Percentiles rank a stretch among this genome's conserved stretches.
Conservation (phyloP, 2,888 invertebrate genomes). For the Sisyra nigra region DNA sequence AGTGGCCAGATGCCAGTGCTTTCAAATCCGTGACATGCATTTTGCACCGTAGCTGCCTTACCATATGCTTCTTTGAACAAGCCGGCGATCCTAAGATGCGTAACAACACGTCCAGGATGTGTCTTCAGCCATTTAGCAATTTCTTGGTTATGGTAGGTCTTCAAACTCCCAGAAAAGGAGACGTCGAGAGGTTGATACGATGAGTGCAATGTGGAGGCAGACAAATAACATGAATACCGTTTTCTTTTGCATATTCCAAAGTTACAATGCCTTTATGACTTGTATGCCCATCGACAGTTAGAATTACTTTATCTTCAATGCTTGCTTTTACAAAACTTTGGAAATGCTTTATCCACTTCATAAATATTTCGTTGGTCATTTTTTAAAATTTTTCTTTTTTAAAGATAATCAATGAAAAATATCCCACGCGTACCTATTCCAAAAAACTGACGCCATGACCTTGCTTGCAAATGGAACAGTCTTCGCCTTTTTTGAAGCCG, state of each 20-base stretch:
- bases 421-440: constrained; percentile 13
- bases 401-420: constrained; percentile 5
- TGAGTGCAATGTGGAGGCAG: constrained; percentile 21
- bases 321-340: constrained; percentile 16
- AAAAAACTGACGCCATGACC: constrained; percentile 14
- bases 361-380: constrained; percentile 13
- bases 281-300: constrained; percentile 19
- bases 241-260: constrained; percentile 11
- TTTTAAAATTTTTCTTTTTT: constrained; percentile 12
- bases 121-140: constrained; percentile 13
- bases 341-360: constrained; percentile 17
- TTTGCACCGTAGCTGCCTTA: constrained; percentile 12
- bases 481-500: constrained; percentile 13
- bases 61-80: constrained; percentile 16
- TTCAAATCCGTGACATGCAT: constrained; percentile 13
- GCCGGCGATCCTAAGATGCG: constrained; percentile 14
- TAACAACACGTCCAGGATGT: constrained; percentile 16
- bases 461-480: constrained; percentile 11
- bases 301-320: constrained; percentile 16
- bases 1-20: constrained; percentile 13
- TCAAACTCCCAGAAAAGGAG: constrained; percentile 15
- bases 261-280: constrained; percentile 14
- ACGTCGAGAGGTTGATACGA: constrained; percentile 17
- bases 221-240: constrained; percentile 14
- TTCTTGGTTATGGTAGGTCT: constrained; percentile 15